Evolutionary conservation across 2,888 invertebrate species (phyloP).

Genomic region (Carcina quercana): DNA sequence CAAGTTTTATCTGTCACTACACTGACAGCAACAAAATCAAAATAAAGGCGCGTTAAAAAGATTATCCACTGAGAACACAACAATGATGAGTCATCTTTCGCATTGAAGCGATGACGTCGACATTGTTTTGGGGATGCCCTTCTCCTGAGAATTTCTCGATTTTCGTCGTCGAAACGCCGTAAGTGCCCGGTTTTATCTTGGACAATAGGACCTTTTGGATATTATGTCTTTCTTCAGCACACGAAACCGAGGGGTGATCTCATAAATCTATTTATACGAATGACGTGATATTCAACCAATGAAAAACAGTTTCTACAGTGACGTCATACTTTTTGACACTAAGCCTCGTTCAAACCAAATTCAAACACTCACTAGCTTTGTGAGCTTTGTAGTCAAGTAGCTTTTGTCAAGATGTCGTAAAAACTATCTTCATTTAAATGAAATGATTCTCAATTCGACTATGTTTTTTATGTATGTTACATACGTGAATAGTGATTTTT

Average conservation of each 20-base stretch:
- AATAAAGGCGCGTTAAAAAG: slow-evolving; percentile 43
- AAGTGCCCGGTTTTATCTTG: slow-evolving; percentile 34
- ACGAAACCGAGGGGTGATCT: slow-evolving; percentile 57
- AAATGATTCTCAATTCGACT: too few relatives aligned
- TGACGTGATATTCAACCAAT: slow-evolving; percentile 65
- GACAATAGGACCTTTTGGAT: slow-evolving; percentile 36
- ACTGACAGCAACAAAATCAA: slow-evolving; percentile 45
- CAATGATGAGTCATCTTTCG: slow-evolving; percentile 65
- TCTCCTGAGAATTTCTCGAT: slow-evolving; percentile 48
- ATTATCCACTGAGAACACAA: slow-evolving; percentile 50
- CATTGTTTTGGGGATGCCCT: slow-evolving; percentile 63
- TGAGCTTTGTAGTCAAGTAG: too few relatives aligned
- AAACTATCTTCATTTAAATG: too few relatives aligned
- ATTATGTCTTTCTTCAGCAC: slow-evolving; percentile 28
- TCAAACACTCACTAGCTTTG: too few relatives aligned
- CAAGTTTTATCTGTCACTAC: slow-evolving; percentile 42
- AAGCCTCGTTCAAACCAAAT: slow-evolving; percentile 8
- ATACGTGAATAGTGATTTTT: too few relatives aligned
- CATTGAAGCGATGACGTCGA: slow-evolving; percentile 48
- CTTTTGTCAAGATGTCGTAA: too few relatives aligned
- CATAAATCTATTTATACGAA: slow-evolving; percentile 47
- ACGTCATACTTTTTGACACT: slow-evolving; percentile 32
- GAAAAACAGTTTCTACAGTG: slow-evolving; percentile 22
- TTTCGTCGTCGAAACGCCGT: slow-evolving; percentile 38
- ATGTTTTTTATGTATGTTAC: too few relatives aligned